These are phyloP conservation scores for Odontesthes bonariensis DNA, from an alignment of 2,113 vertebrate genomes.

Conservation along the genomic window DNA sequence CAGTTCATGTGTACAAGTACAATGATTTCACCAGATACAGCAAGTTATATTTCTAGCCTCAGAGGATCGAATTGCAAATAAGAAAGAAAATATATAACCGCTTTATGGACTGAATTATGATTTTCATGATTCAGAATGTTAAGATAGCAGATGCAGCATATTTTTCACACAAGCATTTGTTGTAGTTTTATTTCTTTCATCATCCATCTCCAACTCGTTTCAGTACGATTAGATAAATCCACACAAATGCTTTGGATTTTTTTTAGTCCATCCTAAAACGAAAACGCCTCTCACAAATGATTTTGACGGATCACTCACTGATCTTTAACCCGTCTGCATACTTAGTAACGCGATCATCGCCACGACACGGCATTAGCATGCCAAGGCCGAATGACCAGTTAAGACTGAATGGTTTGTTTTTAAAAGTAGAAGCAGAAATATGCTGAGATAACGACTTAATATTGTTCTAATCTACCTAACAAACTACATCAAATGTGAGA, in stretches of 20 bases:
- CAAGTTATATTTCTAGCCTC: no score
- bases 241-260: not conserved
- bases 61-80: no score
- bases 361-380: not conserved
- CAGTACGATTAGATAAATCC: not conserved
- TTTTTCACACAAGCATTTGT: not conserved
- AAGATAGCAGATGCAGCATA: conserved; percentile 1
- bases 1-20: no score
- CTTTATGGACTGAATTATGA: no score
- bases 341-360: not conserved
- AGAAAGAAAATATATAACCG: no score
- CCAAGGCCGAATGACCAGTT: not conserved
- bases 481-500: not conserved
- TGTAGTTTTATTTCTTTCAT: conserved; percentile 4
- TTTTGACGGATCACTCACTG: not conserved
- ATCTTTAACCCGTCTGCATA: not conserved
- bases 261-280: not conserved
- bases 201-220: not conserved
- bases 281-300: not conserved
- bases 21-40: no score
- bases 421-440: not conserved
- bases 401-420: not conserved
- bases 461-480: not conserved
- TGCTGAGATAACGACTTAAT: not conserved
- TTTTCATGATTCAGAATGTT: conserved; percentile 7